Percentiles rank a stretch among this genome's conserved stretches.
These are phyloP conservation scores for Drosophila lacertosa DNA, from an alignment of 1,140 invertebrate species.

Conservation along the genomic window DNA sequence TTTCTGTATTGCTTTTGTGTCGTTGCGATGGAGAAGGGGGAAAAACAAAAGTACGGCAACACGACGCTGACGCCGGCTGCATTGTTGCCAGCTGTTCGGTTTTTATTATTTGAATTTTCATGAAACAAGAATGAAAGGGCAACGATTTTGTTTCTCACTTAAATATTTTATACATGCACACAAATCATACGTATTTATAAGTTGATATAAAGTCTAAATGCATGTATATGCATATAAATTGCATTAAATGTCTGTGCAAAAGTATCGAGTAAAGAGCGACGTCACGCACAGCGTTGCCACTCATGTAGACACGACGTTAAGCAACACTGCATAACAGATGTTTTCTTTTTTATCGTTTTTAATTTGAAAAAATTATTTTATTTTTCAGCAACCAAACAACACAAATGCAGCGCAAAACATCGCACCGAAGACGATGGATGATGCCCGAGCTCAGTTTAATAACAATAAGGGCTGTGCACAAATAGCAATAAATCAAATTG, in stretches of 20 bases:
- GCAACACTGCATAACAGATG: slow-evolving; percentile 39
- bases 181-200: background rate
- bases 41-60: slow-evolving; percentile 34
- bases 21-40: background rate
- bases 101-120: background rate
- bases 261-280: no score
- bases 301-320: slow-evolving; percentile 22
- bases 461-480: slow-evolving; percentile 31
- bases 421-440: slow-evolving; percentile 44
- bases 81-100: slow-evolving; percentile 31
- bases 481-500: slow-evolving; percentile 37
- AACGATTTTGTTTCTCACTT: slow-evolving; percentile 1
- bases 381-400: slow-evolving; percentile 19
- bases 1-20: slow-evolving; percentile 11
- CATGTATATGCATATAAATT: background rate
- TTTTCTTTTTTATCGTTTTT: slow-evolving; percentile 20
- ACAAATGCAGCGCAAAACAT: slow-evolving; percentile 43
- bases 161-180: no score
- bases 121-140: slow-evolving; percentile 2
- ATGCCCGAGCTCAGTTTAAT: slow-evolving; percentile 35
- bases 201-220: background rate
- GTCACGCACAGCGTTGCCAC: slow-evolving; percentile 42
- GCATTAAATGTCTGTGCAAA: no score
- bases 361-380: slow-evolving; percentile 30
- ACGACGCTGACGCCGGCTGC: slow-evolving; percentile 12